A percentile compares a stretch with the other conserved stretches of the same genome.
These are phyloP conservation scores for Tiliacea citrago DNA, from an alignment of 2,888 invertebrate genomes.

Conservation along the genomic window DNA sequence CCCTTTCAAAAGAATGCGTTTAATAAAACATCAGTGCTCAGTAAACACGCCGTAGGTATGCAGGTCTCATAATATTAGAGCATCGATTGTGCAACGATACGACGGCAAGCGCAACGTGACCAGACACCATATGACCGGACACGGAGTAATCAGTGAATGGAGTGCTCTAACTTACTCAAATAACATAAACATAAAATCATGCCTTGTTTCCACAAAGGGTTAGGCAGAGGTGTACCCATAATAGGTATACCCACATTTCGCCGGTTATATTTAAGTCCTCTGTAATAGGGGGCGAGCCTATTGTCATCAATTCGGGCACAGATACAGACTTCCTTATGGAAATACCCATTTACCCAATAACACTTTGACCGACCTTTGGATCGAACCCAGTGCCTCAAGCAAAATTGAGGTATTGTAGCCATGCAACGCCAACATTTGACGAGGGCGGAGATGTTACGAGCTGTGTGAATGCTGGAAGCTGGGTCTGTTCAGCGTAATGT, in stretches of 20 bases:
- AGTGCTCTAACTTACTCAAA: slow-evolving; percentile 1
- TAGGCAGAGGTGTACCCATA: no score
- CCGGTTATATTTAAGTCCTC: neutral
- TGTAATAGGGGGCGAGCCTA: neutral
- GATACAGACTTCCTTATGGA: neutral
- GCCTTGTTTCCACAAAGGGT: neutral
- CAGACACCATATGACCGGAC: slow-evolving; percentile 22
- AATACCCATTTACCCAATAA: neutral
- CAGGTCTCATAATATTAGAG: slow-evolving; percentile 53
- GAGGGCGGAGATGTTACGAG: no score
- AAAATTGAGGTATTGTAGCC: no score
- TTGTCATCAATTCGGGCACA: neutral
- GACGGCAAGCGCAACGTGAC: slow-evolving; percentile 39
- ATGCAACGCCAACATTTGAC: no score
- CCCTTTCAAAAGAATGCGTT: slow-evolving; percentile 14
- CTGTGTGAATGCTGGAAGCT: no score
- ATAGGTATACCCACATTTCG: no score
- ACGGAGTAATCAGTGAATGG: slow-evolving; percentile 23
- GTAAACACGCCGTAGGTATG: slow-evolving; percentile 49
- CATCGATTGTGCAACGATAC: slow-evolving; percentile 48
- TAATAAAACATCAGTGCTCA: slow-evolving; percentile 20
- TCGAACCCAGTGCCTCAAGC: neutral
- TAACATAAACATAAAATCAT: neutral
- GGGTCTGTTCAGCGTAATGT: no score
- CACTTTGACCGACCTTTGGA: neutral